Evolutionary conservation across 2,113 vertebrate species (phyloP).

Genomic region (Gnathonemus echidnorhynchus): DNA sequence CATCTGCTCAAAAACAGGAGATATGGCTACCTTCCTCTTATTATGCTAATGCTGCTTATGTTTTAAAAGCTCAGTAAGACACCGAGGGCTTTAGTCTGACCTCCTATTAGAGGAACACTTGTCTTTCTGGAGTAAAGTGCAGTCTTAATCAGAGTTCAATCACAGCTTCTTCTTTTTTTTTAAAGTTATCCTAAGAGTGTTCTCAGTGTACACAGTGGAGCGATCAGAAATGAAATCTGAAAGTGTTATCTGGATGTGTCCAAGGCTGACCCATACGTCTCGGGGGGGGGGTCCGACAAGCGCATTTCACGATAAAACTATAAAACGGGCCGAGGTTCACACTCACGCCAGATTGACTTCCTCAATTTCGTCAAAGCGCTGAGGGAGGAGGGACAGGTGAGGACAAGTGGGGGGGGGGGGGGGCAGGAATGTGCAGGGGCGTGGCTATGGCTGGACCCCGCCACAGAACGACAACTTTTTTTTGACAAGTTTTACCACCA

Average conservation of each 20-base stretch:
- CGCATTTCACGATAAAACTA: conserved; percentile 14
- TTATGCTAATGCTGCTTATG: conserved; percentile 39
- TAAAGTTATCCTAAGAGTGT: conserved; percentile 14
- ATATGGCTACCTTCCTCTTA: conserved; percentile 7
- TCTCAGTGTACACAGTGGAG: neutral
- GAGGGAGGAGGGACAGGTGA: neutral
- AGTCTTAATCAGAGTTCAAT: neutral
- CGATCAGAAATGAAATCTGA: conserved; percentile 16
- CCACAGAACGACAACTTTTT: too few species aligned
- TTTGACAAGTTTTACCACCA: too few species aligned
- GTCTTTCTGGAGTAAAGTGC: conserved; percentile 12
- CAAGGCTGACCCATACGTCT: neutral
- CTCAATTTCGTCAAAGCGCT: neutral
- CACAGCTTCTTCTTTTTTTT: conserved; percentile 19
- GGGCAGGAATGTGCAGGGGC: neutral
- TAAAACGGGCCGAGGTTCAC: neutral
- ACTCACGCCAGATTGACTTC: conserved; percentile 3
- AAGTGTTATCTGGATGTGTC: neutral
- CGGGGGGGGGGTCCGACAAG: neutral
- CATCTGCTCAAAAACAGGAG: neutral
- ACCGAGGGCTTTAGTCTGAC: conserved; percentile 27
- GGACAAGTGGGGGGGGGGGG: neutral
- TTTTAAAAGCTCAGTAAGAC: conserved; percentile 31
- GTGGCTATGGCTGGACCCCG: neutral
- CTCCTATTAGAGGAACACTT: conserved; percentile 25